A percentile compares a stretch with the other conserved stretches of the same genome.
These are phyloP conservation scores for Lethocerus indicus DNA, from an alignment of 1,140 invertebrate species.

Conservation along the genomic window DNA sequence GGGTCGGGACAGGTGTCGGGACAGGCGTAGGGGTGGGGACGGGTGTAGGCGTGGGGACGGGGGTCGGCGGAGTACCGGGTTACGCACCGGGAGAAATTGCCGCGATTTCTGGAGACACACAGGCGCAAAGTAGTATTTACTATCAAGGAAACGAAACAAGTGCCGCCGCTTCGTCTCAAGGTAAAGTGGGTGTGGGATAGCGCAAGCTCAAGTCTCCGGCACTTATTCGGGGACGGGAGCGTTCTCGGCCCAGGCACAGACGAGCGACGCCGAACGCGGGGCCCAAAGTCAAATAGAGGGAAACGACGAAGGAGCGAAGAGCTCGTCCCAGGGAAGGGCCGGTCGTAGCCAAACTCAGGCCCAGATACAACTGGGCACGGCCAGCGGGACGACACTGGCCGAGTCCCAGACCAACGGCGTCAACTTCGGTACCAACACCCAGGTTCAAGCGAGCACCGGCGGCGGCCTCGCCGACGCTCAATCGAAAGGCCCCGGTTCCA, in stretches of 20 bases:
- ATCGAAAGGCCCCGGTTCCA: conserved; percentile 61
- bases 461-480: conserved; percentile 70
- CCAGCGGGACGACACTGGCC: conserved; percentile 50
- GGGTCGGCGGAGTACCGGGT: conserved; percentile 6
- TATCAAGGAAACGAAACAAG: conserved; percentile 49
- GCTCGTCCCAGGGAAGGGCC: conserved; percentile 52
- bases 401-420: conserved; percentile 51
- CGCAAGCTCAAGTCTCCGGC: conserved; percentile 63
- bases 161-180: conserved; percentile 54
- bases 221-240: conserved; percentile 54
- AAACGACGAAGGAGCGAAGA: conserved; percentile 51
- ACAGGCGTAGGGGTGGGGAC: conserved; percentile 8
- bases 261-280: conserved; percentile 50
- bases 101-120: conserved; percentile 50
- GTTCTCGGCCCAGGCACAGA: conserved; percentile 65
- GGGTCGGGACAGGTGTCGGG: conserved; percentile 8
- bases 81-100: conserved; percentile 7
- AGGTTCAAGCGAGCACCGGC: conserved; percentile 56
- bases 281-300: conserved; percentile 53
- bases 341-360: conserved; percentile 57
- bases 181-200: conserved; percentile 46
- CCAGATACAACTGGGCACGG: conserved; percentile 50
- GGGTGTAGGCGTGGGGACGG: conserved; percentile 12
- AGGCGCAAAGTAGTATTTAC: conserved; percentile 50
- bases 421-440: conserved; percentile 53